Evolutionary conservation across 2,888 invertebrate species (phyloP).

Genomic region (Branchellion lobata): DNA sequence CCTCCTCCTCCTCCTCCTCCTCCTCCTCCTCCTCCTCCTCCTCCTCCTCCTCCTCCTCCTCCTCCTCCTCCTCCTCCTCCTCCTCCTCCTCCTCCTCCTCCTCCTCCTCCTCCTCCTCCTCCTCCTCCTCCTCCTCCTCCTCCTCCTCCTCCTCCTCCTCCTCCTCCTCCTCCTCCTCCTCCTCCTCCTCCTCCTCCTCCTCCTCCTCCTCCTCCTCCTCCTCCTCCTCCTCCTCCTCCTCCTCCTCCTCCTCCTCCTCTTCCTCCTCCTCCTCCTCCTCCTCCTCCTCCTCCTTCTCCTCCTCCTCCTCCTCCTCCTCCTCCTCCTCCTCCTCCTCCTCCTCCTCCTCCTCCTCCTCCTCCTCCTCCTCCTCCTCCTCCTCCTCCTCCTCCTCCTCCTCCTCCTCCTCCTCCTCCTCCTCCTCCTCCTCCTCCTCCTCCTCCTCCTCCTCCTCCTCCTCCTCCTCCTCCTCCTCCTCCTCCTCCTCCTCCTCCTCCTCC

Average conservation of each 20-base stretch:
- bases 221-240: not conserved
- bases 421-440: not conserved
- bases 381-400: not conserved
- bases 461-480: not conserved
- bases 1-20: not conserved
- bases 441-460: not conserved
- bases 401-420: not conserved
- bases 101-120: not conserved
- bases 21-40: not conserved
- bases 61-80: not conserved
- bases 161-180: not conserved
- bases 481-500: not conserved
- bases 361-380: not conserved
- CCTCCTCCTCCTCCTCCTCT: not conserved
- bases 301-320: slow-evolving; percentile 25
- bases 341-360: not conserved
- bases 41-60: not conserved
- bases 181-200: not conserved
- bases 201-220: slow-evolving; percentile 33
- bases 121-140: not conserved
- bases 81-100: not conserved
- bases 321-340: slow-evolving; percentile 15
- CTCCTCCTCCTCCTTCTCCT: slow-evolving; percentile 34
- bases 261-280: slow-evolving; percentile 19
- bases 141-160: not conserved